These are phyloP conservation scores for Spea bombifrons DNA, from an alignment of 2,113 vertebrate species.

Conservation along the genomic window DNA sequence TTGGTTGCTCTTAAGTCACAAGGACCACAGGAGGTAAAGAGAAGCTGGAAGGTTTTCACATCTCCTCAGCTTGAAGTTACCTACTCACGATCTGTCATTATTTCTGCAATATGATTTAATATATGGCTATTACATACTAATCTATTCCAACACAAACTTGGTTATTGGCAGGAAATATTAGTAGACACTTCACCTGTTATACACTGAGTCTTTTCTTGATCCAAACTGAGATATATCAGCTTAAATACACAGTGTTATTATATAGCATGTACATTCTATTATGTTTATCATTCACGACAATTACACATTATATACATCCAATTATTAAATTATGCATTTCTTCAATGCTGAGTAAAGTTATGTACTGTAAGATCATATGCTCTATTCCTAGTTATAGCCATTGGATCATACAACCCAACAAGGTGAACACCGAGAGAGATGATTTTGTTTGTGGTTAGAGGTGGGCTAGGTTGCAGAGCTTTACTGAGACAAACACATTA, in stretches of 20 bases:
- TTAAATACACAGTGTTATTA: background rate
- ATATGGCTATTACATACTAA: slow-evolving; percentile 24
- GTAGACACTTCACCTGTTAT: slow-evolving; percentile 11
- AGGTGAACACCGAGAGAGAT: too few species aligned
- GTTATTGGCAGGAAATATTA: slow-evolving; percentile 20
- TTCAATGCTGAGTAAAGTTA: too few species aligned
- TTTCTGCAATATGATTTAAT: slow-evolving; percentile 27
- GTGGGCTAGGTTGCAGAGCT: too few species aligned
- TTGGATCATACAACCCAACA: too few species aligned
- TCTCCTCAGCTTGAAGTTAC: slow-evolving; percentile 8
- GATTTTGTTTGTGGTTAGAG: too few species aligned
- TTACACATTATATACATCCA: too few species aligned
- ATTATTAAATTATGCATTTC: too few species aligned
- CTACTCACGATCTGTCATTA: slow-evolving; percentile 9
- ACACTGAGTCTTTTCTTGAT: background rate
- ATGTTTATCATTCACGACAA: too few species aligned
- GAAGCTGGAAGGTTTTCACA: background rate
- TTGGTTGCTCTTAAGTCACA: slow-evolving; percentile 12
- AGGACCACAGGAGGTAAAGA: background rate
- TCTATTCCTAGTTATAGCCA: too few species aligned
- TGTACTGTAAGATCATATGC: too few species aligned
- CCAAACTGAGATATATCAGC: background rate
- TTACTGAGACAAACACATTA: too few species aligned
- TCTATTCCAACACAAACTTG: slow-evolving; percentile 26
- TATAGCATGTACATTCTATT: too few species aligned